A percentile compares a stretch with the other conserved stretches of the same genome.
phyloP scores from a whole-genome alignment of 2,113 vertebrate species.

The Psophia crepitans region DNA sequence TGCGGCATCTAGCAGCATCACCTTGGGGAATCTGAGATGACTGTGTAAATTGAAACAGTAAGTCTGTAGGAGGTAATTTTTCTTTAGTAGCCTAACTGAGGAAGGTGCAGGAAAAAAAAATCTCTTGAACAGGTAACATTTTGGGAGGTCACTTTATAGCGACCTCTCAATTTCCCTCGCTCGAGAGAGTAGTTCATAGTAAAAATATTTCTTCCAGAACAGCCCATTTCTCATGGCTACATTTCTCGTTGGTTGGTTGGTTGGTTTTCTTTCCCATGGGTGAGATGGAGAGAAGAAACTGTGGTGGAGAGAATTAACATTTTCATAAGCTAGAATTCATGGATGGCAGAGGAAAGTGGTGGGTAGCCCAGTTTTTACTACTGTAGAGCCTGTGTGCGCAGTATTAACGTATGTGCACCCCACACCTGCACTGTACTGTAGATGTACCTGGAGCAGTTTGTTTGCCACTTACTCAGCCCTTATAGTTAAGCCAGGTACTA shows the following conservation, averaged over 20 bases:
- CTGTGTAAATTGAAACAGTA: background rate
- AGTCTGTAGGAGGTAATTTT: background rate
- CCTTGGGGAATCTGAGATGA: background rate
- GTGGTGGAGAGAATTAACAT: background rate
- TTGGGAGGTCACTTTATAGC: background rate
- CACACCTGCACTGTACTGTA: background rate
- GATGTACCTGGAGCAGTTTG: background rate
- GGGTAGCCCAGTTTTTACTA: background rate
- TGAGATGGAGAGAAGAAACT: background rate
- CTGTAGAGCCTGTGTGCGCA: accelerated
- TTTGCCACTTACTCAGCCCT: background rate
- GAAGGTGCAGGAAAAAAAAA: background rate
- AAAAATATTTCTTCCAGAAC: background rate
- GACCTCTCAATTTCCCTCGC: background rate
- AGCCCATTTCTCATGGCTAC: background rate
- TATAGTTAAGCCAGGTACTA: background rate
- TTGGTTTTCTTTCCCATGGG: background rate
- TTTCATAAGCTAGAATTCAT: background rate
- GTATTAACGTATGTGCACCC: background rate
- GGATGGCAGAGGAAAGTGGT: background rate
- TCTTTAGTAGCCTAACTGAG: background rate
- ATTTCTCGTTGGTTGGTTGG: too few species aligned
- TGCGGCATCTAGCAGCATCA: background rate
- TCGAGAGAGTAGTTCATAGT: background rate
- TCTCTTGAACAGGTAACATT: background rate